Evolutionary conservation across 92 coral and sea anemone genomes (phyloP), one percentile per base, ranked within the genome.

Genomic region (Metridium senile): DNA sequence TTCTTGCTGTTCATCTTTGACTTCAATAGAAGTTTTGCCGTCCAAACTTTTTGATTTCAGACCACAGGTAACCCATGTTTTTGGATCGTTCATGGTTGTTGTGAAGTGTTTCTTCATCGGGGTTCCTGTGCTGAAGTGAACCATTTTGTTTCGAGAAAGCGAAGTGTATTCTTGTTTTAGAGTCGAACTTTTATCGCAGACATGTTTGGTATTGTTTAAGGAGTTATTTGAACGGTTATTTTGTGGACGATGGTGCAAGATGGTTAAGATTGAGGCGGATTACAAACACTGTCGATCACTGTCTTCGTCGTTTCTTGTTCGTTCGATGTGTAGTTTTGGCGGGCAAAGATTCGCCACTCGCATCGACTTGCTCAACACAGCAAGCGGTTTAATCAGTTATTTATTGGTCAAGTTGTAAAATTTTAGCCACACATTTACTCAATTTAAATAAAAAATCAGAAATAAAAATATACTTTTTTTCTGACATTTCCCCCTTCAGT

Each of bases 11-110:
- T 26, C 59, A 9, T 54, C 23, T 2, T 13, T 19, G 25, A 54
- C 59, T 13, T 54, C 3, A 20, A 6, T 54, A 54, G 59, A 54
- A 54, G 22, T 2, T 17, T n/a, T 17, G 17, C 61, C 17, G 61
- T n/a, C 17, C 3, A 23, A 63, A 20, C 1, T 31, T 28, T 35
- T 63, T 63, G 45, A 31, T 63, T 63, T 63, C 69, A 20, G 17
- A 4, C n/a, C 69, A 63, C 69, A 63, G 69, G 69, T 8, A 63
- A 28, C 69, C 69, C 69, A 63, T 63, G 29, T 63, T 11, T 63
- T 29, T 13, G 49, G 49, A 39, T 13, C 49, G 49, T 13, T 6
- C 13, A 4, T 39, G 13, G 6, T 6, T 39, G 13, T 39, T 6
- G 13, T 39, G 6, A 39, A 6, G 6, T 39, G 49, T 39, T 39